Base-by-base conservation (phyloP, 2,113 vertebrate species). In the Scomber colias region DNA sequence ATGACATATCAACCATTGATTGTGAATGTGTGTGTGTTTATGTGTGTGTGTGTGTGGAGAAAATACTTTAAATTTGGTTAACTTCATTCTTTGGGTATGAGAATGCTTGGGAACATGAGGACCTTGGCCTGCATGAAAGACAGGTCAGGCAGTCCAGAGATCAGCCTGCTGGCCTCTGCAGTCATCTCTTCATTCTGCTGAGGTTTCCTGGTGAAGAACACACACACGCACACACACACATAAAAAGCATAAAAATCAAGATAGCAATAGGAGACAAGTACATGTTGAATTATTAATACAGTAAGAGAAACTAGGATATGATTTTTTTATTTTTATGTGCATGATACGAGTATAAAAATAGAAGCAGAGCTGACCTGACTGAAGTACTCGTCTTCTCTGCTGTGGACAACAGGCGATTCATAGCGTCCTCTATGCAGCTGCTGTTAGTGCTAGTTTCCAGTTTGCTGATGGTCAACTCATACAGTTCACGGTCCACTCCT, bases 401-500 rank as follows among this genome's bases (percentile, higher is more conserved):
- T 9, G 95, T 95, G 67, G 96, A 97, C 97, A 98, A 97, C 56
- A 98, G 96, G 79, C 94, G 95, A 49, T 95, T 95, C 88, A 97
- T 95, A 0, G 96, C 94, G 75, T 98, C 97, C 4, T 95, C 95
- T 84, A 94, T 90, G 82, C 91, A 94, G 85, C 66, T 95, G 90
- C 90, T 92, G 72, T 90, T 63, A 2, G 73, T 90, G 83, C 91
- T 90, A 81, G 88, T 86, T 92, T 97, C 96, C 95, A 97, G 92
- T 91, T 97, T 97, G 89, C 96, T 97, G 93, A 98, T 95, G 90
- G 96, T 97, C 94, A 98, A 90, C 74, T 97, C 95, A 85, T 97
- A 97, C 83, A 98, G 94, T 90, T 98, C 97, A 75, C 95, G 97
- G 93, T 98, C 97, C 90, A 98, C 96, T 94, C 97, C 97, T 97